Evolutionary conservation across 2,888 invertebrate species (phyloP).

Genomic region (Chalcosyrphus nemorum): DNA sequence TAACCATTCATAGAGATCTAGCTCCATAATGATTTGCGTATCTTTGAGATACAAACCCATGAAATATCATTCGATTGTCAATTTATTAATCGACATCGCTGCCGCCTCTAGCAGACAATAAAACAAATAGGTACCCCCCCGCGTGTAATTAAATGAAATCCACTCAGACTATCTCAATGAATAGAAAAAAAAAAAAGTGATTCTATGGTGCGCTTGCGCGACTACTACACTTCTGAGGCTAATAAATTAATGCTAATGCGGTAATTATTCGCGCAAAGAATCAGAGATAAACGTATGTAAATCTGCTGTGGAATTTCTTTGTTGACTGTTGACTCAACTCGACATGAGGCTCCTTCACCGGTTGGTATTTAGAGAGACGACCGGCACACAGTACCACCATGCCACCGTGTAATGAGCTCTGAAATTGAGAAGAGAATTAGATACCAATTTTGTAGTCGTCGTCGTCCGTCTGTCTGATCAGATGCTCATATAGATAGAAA

Average conservation of each 20-base stretch:
- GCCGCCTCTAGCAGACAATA: conserved; percentile 28
- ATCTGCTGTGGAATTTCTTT: conserved; percentile 66
- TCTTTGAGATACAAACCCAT: background rate
- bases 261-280: conserved; percentile 61
- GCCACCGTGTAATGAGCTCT: background rate
- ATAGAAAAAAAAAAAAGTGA: too few relatives aligned
- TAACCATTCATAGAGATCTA: conserved; percentile 1
- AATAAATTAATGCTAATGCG: conserved; percentile 58
- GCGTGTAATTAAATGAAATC: conserved; percentile 63
- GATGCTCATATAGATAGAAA: conserved; percentile 2
- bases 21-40: conserved; percentile 6
- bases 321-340: conserved; percentile 69
- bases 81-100: conserved; percentile 45
- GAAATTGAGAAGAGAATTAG: conserved; percentile 21
- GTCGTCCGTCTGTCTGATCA: conserved; percentile 68
- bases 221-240: conserved; percentile 4
- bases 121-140: conserved; percentile 51
- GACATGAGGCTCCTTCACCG: conserved; percentile 12
- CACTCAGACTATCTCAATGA: conserved; percentile 40
- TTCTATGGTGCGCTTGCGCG: background rate
- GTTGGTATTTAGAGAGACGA: conserved; percentile 8
- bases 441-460: conserved; percentile 39
- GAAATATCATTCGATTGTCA: conserved; percentile 24
- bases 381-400: background rate
- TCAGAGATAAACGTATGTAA: conserved; percentile 63